Evolutionary conservation across 2,888 invertebrate species (phyloP), one percentile per base, ranked within the genome.

Genomic region (Sicus ferrugineus): DNA sequence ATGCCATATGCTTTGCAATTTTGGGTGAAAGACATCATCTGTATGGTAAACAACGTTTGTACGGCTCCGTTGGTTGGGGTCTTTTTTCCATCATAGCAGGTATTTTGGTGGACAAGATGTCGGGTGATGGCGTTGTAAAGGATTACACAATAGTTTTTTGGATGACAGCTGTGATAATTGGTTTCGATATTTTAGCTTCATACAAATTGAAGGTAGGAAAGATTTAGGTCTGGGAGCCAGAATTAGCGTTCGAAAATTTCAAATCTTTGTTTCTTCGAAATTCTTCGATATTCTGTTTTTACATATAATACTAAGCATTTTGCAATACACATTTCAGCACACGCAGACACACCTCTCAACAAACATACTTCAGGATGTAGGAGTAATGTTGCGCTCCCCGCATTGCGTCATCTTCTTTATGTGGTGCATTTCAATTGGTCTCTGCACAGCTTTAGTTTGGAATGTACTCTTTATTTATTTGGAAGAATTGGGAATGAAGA

Each of bases 11-110:
- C 80, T 95, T 96, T 83, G 90, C 92, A 78, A 86, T 93, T 64
- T 87, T 97, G 28, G 95, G 92, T 58, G 89, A 91, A 4, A 88
- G 89, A 66, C 89, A 90, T n/a, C 89, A 91, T 59, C 87, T 89
- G 30, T 97, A 94, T 83, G 97, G 97, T 0, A 90, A 91, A 75
- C 96, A 97, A 82, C 88, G 95, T 54, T 86, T 95, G 71, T 97
- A 93, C 90, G 96, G 97, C 0, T 92, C 96, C 0, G 87, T 96
- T 2, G 96, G 95, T 0, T 95, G 93, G 90, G 96, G 95, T 21
- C 83, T 92, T 63, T 89, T 94, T 77, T 91, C 93, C 0, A 87
- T 94, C 30, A 79, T 93, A 19, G 88, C 93, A 1, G 96, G 95
- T 0, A 86, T 90, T n/a, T 86, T 95, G 1, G 92, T 95, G 19